Evolutionary conservation across 2,113 vertebrate species (phyloP), one percentile per base, ranked within the genome.

Genomic region (Cephalopholis sonnerati): DNA sequence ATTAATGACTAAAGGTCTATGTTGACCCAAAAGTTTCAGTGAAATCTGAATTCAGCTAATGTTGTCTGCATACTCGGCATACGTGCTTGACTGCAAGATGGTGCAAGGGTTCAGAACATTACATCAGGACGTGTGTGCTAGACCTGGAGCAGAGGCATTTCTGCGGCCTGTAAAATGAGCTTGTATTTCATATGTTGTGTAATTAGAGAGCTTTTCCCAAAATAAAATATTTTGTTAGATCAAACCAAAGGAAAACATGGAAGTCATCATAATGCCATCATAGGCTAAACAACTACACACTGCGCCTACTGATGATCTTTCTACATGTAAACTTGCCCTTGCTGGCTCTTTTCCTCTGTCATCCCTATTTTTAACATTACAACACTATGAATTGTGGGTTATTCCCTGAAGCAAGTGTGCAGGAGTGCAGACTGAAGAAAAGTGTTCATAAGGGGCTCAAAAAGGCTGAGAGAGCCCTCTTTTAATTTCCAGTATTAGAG

Each of bases 331-430:
- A 46, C 66, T 25, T 44, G 24, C 44, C 54, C 62, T 10, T 72
- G 25, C 51, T 64, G 25, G 39, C 20, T 59, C 51, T 36, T 44
- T 22, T 41, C 70, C 50, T 46, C 25, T 66, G 13, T 58, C 27
- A 58, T 48, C 11, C 25, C 62, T 81, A 57, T 81, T 72, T 74
- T 53, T 51, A 68, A 74, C 54, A 51, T 39, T 29, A 13, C 24
- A 68, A 29, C 36, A 67, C 16, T 22, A 67, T 51, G 62, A 59
- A 81, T 61, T 44, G 62, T 74, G 62, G 51, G 70, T 68, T 53
- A 53, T 74, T 53, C 69, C 63, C 71, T 44, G 18, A 59, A 61
- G 79, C 63, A 29, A 67, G 63, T 67, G 41, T 36, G 68, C 59
- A 72, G 51, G 50, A 55, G 39, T 67, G 27, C 63, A 68, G 54